Percentiles rank a stretch among this genome's conserved stretches.
Evolutionary conservation across 2,113 vertebrate genomes (phyloP).

Genomic region (Podarcis raffonei): DNA sequence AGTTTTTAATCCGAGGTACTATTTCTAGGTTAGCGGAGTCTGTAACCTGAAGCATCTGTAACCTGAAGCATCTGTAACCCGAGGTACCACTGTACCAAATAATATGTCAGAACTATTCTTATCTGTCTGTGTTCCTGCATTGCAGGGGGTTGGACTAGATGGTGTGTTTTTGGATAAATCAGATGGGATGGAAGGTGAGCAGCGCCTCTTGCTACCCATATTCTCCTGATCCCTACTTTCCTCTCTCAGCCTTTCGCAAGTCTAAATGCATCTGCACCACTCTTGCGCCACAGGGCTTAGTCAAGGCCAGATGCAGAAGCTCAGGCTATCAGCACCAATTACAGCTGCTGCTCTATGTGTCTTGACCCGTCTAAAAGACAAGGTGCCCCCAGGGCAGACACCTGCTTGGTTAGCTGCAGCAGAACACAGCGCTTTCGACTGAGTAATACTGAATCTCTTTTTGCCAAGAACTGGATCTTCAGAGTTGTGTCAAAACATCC

Average conservation of each 20-base stretch:
- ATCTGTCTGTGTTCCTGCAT: neutral
- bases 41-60: too few relatives aligned
- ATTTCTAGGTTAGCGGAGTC: too few relatives aligned
- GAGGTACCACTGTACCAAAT: neutral
- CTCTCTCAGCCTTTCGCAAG: neutral
- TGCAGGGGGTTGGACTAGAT: neutral
- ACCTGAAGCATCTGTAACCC: too few relatives aligned
- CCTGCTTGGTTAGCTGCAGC: neutral
- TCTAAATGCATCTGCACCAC: too few relatives aligned
- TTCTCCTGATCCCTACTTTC: too few relatives aligned
- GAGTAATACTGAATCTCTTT: neutral
- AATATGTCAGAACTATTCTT: neutral
- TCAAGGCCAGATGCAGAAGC: neutral
- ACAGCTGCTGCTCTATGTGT: neutral
- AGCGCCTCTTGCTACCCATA: too few relatives aligned
- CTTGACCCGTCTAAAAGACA: neutral
- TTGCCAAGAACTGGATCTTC: neutral
- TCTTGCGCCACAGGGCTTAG: neutral
- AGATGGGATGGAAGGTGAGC: neutral
- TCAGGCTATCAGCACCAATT: neutral
- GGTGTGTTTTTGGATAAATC: neutral
- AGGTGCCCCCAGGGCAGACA: neutral
- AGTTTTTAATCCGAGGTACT: too few relatives aligned
- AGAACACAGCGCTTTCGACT: too few relatives aligned
- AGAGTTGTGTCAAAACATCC: neutral